These are phyloP conservation scores for Proteles cristata DNA, from an alignment of 2,113 vertebrate genomes.

Conservation along the genomic window DNA sequence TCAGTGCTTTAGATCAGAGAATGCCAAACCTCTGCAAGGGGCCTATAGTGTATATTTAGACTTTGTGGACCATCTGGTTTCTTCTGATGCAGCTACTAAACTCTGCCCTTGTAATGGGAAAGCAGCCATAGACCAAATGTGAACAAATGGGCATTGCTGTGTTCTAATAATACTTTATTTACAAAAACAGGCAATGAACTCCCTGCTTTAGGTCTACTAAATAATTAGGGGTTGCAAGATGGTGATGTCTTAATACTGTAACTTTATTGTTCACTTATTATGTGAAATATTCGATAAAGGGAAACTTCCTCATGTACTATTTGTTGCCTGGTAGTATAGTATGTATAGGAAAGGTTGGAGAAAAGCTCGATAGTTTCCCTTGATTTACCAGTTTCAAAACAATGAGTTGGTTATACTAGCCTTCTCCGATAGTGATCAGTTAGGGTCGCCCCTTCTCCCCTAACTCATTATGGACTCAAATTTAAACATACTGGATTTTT, in stretches of 20 bases:
- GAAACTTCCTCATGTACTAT: not conserved
- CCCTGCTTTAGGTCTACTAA: not conserved
- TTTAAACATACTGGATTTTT: not conserved
- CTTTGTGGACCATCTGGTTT: not conserved
- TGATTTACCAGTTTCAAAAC: not conserved
- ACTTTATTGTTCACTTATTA: not conserved
- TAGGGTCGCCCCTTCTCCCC: not conserved
- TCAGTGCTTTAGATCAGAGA: not conserved
- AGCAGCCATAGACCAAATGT: not conserved
- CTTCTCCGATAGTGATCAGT: not conserved
- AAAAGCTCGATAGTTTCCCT: not conserved
- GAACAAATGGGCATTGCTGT: not conserved
- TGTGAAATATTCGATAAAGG: not conserved
- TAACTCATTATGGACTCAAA: not conserved
- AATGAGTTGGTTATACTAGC: not conserved
- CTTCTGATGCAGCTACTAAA: not conserved
- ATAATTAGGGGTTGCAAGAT: not conserved
- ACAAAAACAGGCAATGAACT: not conserved
- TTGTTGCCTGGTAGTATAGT: not conserved
- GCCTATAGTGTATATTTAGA: not conserved
- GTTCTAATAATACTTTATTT: not conserved
- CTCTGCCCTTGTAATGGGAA: not conserved
- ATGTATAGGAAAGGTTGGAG: not conserved
- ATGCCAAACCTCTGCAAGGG: not conserved
- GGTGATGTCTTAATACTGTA: not conserved